Evolutionary conservation across 2,113 vertebrate species (phyloP).

Genomic region (Herpetotheres cachinnans): DNA sequence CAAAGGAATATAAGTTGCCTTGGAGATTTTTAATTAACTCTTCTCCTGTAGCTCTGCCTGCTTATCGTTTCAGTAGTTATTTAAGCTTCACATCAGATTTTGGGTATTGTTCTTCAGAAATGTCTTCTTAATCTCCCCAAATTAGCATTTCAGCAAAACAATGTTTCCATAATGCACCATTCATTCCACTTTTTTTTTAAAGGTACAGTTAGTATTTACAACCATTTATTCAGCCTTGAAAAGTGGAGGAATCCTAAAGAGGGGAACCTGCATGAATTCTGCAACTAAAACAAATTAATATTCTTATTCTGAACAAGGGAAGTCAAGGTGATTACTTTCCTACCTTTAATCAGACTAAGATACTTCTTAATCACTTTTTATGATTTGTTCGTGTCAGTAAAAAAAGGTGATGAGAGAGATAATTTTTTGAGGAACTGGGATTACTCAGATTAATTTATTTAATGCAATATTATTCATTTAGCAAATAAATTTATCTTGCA

Average conservation of each 20-base stretch:
- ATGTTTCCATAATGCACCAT: neutral
- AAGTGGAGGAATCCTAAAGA: neutral
- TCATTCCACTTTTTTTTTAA: neutral
- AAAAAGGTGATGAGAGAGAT: neutral
- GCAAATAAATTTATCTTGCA: neutral
- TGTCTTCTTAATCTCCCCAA: conserved; percentile 54
- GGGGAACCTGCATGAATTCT: neutral
- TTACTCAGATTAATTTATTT: neutral
- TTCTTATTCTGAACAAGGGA: neutral
- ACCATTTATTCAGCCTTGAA: neutral
- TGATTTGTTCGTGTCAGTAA: neutral
- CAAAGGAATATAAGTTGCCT: conserved; percentile 72
- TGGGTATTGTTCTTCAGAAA: conserved; percentile 60
- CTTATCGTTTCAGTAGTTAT: conserved; percentile 69
- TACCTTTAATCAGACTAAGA: neutral
- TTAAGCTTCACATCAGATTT: conserved; percentile 67
- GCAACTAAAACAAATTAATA: neutral
- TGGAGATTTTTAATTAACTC: conserved; percentile 77
- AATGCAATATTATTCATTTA: neutral
- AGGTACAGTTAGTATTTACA: conserved; percentile 12
- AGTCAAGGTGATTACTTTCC: neutral
- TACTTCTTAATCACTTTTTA: neutral
- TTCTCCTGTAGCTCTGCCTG: conserved; percentile 60
- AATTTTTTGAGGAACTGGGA: neutral
- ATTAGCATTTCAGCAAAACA: conserved; percentile 63